Conservation (phyloP, 2,888 invertebrate species). For the Caenorhabditis sinica region DNA sequence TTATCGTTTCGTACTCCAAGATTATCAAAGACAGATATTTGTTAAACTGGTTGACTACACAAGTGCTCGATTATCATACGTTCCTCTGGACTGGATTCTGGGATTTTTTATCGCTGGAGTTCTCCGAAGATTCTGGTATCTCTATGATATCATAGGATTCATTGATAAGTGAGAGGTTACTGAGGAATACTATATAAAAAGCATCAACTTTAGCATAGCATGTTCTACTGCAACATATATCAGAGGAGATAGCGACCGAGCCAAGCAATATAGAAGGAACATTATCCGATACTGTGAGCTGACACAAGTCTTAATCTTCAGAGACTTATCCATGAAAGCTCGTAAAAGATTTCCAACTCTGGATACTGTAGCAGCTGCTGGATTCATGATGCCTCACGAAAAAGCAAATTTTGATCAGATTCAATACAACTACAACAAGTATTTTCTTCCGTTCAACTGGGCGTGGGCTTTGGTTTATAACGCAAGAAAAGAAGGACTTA, state of each 20-base stretch:
- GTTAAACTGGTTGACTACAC: constrained; percentile 67
- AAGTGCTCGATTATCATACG: constrained; percentile 65
- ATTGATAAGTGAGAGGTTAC: constrained; percentile 74
- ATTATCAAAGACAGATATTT: constrained; percentile 65
- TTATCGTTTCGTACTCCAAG: constrained; percentile 72
- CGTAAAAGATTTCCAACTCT: constrained; percentile 76
- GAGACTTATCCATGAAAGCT: constrained; percentile 75
- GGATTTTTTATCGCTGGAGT: constrained; percentile 81
- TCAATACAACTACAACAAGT: constrained; percentile 76
- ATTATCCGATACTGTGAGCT: constrained; percentile 76
- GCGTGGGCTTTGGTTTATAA: constrained; percentile 73
- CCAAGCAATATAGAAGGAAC: constrained; percentile 73
- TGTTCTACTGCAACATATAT: constrained; percentile 76
- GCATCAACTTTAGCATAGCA: constrained; percentile 71
- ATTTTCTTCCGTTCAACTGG: constrained; percentile 76
- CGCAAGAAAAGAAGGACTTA: constrained; percentile 72
- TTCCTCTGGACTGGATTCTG: constrained; percentile 75
- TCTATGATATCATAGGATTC: constrained; percentile 76
- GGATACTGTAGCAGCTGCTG: constrained; percentile 77
- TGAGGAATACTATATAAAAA: too few species aligned
- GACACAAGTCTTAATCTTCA: constrained; percentile 75
- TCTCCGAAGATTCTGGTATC: constrained; percentile 72
- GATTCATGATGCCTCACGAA: constrained; percentile 77
- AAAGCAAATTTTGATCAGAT: constrained; percentile 77
- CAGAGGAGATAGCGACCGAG: constrained; percentile 72